Evolutionary conservation across 2,797 vertebrate species (phyloP).

Genomic region (Halcyon chelicuti): DNA sequence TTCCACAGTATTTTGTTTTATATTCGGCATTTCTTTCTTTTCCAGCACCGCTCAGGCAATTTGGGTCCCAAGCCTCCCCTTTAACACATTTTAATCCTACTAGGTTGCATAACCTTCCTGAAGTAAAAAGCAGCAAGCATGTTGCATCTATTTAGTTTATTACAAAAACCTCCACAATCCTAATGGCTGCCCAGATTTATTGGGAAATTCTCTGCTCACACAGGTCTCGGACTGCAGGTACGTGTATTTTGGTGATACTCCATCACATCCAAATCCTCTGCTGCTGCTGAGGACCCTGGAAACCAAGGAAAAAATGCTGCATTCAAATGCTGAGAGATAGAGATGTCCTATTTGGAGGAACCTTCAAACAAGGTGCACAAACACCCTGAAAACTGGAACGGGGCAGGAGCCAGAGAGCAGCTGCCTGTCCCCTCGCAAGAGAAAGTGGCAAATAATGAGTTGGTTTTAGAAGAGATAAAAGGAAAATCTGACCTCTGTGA

Average conservation of each 20-base stretch:
- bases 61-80: neutral
- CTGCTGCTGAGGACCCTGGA: neutral
- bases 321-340: neutral
- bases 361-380: neutral
- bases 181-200: neutral
- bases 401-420: constrained; percentile 26
- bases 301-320: neutral
- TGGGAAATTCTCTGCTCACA: neutral
- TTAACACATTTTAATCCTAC: neutral
- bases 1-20: constrained; percentile 19
- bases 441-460: constrained; percentile 33
- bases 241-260: neutral
- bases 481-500: constrained; percentile 55
- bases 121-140: neutral
- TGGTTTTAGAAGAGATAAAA: constrained; percentile 34
- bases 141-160: neutral
- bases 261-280: neutral
- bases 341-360: neutral
- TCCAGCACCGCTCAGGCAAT: neutral
- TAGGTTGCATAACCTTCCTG: neutral
- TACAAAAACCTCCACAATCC: neutral
- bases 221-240: neutral
- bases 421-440: constrained; percentile 11
- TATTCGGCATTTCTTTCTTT: neutral
- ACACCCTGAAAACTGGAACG: neutral